Percentiles rank a stretch among this genome's conserved stretches.
Evolutionary conservation across 2,888 invertebrate genomes (phyloP).

Genomic region (Tetheella fluctuosa): DNA sequence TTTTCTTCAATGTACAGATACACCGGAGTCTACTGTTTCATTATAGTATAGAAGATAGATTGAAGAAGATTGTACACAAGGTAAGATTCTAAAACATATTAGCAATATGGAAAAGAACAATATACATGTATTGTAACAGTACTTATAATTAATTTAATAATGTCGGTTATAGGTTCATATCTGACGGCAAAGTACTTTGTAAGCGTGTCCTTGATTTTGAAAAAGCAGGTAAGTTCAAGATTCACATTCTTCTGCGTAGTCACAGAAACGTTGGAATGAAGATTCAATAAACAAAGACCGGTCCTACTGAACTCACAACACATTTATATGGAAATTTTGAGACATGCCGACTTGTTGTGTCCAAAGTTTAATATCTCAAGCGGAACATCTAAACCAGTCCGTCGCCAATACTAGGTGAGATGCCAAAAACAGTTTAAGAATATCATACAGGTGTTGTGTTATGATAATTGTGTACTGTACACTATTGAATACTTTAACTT

Average conservation of each 20-base stretch:
- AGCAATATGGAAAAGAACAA: background rate
- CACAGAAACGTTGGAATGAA: slow-evolving; percentile 34
- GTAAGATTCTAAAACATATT: background rate
- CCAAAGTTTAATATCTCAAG: slow-evolving; percentile 31
- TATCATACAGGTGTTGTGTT: background rate
- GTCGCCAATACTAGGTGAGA: background rate
- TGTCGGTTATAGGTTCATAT: background rate
- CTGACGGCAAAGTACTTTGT: background rate
- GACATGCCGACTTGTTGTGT: slow-evolving; percentile 29
- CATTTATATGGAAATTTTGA: slow-evolving; percentile 64
- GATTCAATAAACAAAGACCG: slow-evolving; percentile 61
- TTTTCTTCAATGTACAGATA: too few relatives aligned
- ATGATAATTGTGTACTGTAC: slow-evolving; percentile 8
- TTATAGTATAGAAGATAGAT: too few relatives aligned
- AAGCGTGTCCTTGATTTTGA: slow-evolving; percentile 8
- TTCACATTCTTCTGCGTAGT: slow-evolving; percentile 13
- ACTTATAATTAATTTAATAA: background rate
- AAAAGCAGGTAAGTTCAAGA: slow-evolving; percentile 2
- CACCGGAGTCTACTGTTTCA: too few relatives aligned
- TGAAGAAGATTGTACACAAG: too few relatives aligned
- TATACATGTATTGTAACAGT: too few relatives aligned
- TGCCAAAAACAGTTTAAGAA: background rate
- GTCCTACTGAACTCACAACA: slow-evolving; percentile 50
- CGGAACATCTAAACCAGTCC: slow-evolving; percentile 17
- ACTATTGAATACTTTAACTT: background rate